Evolutionary conservation across 1,140 invertebrate species (phyloP).

Genomic region (Meloidogyne hapla): DNA sequence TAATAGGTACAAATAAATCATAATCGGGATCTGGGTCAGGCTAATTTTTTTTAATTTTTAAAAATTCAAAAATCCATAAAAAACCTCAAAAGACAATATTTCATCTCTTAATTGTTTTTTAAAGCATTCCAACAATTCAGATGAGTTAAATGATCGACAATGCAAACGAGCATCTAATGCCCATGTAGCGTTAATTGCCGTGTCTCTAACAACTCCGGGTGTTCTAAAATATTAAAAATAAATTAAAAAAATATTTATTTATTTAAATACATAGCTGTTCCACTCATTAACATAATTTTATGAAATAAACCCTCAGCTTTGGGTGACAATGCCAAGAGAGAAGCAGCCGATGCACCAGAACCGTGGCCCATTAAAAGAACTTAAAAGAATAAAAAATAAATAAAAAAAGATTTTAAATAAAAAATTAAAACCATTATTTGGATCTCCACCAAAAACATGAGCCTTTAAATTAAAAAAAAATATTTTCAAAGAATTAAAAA

Average conservation of each 20-base stretch:
- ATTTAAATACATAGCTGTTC: conserved; percentile 72
- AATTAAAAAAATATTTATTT: not conserved
- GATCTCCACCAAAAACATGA: conserved; percentile 84
- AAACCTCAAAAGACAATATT: conserved; percentile 56
- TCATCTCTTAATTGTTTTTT: conserved; percentile 62
- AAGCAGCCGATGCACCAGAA: conserved; percentile 89
- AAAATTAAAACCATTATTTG: conserved; percentile 84
- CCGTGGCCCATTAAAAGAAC: conserved; percentile 79
- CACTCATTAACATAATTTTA: conserved; percentile 87
- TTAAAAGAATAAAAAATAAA: conserved; percentile 69
- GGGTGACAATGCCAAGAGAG: conserved; percentile 86
- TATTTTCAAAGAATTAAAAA: not conserved
- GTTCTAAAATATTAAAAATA: conserved; percentile 63
- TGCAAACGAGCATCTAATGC: conserved; percentile 55
- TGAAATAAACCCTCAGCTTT: conserved; percentile 89
- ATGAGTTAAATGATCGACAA: conserved; percentile 62
- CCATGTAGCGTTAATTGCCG: conserved; percentile 63
- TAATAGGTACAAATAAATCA: conserved; percentile 60
- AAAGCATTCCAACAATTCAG: conserved; percentile 61
- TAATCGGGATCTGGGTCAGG: conserved; percentile 46
- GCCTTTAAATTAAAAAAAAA: conserved; percentile 67
- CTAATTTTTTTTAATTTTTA: conserved; percentile 5
- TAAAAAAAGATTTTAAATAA: too few species aligned
- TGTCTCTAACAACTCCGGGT: conserved; percentile 72
- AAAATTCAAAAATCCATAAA: conserved; percentile 18